Base-by-base conservation (phyloP, 1,140 invertebrate genomes). In the Tribolium madens region DNA sequence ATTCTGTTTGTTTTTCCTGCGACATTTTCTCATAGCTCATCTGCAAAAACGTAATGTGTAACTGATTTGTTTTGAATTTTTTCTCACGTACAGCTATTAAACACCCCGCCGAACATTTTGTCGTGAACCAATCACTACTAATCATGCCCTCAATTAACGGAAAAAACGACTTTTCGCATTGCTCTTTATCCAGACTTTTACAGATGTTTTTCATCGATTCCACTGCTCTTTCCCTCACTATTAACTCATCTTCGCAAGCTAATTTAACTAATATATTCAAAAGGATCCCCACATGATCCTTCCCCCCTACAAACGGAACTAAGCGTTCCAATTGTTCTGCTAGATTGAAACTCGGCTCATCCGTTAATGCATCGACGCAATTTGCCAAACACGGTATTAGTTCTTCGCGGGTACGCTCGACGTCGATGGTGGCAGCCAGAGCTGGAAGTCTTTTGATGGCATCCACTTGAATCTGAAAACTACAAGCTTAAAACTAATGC, bases 121-220 rank as follows among this genome's bases (percentile, higher is more conserved):
- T 79, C 3, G 82, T 81, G 76, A 84, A 84, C 83, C 82, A 84
- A 6, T 83, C 81, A 36, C 81, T 77, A 10, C 78, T 68, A 6
- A 75, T 70, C 68, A 84, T 69, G 2, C 36, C 18, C 2, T 79
- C 47, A 1, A 84, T 50, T 3, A 84, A 0, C 7, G 71, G 64
- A 1, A 76, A n/a, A 14, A 78, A 75, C 42, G 73, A 64, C 4
- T 79, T 64, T 68, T 84, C 80, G 2, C 78, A 52, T 42, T 81
- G 68, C 13, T 79, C 69, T 5, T 52, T 64, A 14, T 76, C 79
- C n/a, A 84, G 47, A 13, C 52, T 26, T 9, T 68, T 15, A 5
- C 70, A 71, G 3, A 84, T 75, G 9, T 75, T 78, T 17, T 81
- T 79, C 31, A 83, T 53, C 1, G 81, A 76, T 57, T 81, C 78